phyloP scores from a whole-genome alignment of 1,140 invertebrate species.

The Drepana arcuata region DNA sequence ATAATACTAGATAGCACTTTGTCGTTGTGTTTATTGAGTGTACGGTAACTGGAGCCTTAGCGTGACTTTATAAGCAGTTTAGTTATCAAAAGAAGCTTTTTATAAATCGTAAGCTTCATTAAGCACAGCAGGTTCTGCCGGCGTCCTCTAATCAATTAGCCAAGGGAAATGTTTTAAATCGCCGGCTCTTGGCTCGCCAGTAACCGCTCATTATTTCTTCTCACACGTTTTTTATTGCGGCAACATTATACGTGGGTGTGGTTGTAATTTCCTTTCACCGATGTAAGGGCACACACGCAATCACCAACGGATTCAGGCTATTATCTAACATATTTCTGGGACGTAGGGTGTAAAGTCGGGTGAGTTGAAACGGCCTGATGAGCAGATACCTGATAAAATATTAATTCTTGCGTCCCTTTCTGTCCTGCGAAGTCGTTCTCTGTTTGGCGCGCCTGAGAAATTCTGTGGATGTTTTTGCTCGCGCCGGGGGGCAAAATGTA shows the following conservation, averaged over 20 bases:
- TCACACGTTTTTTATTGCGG: conserved; percentile 70
- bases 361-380: conserved; percentile 24
- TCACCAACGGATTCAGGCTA: conserved; percentile 19
- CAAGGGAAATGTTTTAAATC: conserved; percentile 55
- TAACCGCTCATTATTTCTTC: conserved; percentile 71
- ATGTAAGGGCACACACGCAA: conserved; percentile 70
- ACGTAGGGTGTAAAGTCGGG: conserved; percentile 20
- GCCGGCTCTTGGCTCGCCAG: conserved; percentile 52
- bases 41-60: too few relatives aligned
- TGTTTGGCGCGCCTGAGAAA: conserved; percentile 29
- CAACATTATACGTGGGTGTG: conserved; percentile 72
- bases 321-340: conserved; percentile 13
- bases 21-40: too few relatives aligned
- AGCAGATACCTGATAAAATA: conserved; percentile 67
- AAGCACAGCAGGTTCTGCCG: conserved; percentile 23
- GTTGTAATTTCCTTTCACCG: conserved; percentile 72
- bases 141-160: conserved; percentile 60
- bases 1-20: too few relatives aligned
- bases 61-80: conserved; percentile 21
- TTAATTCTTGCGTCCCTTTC: conserved; percentile 58
- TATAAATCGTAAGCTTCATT: too few relatives aligned
- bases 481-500: conserved; percentile 67
- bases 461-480: conserved; percentile 61
- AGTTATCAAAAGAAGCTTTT: too few relatives aligned
- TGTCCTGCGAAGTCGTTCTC: conserved; percentile 32